Evolutionary conservation across 2,113 vertebrate genomes (phyloP).

Genomic region (Halcyon senegalensis): DNA sequence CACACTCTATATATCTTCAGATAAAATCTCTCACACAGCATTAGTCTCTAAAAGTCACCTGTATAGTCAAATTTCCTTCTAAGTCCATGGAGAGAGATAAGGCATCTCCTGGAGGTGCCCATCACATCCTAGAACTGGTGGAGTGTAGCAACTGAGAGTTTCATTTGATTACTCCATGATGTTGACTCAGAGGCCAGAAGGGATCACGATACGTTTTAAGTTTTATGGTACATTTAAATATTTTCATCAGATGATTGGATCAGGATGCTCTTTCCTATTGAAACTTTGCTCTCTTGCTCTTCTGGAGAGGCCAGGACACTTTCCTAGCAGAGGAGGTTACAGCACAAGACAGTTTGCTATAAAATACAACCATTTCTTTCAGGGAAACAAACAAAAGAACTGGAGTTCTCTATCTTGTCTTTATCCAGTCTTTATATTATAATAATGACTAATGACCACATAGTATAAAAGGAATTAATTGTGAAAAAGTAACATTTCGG

Average conservation of each 20-base stretch:
- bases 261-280: background rate
- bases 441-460: background rate
- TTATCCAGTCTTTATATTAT: background rate
- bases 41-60: background rate
- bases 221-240: background rate
- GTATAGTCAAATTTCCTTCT: background rate
- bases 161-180: background rate
- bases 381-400: background rate
- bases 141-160: background rate
- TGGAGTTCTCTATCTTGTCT: background rate
- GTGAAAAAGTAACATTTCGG: background rate
- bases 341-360: background rate
- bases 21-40: background rate
- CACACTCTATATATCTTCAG: background rate
- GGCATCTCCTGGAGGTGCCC: background rate
- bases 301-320: background rate
- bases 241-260: background rate
- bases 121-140: background rate
- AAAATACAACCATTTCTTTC: background rate
- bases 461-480: background rate
- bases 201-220: background rate
- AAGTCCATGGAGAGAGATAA: background rate
- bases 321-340: background rate
- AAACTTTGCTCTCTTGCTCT: background rate
- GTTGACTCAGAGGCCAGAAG: background rate